Evolutionary conservation across 2,113 vertebrate species (phyloP).

Genomic region (Seriola aureovittata): DNA sequence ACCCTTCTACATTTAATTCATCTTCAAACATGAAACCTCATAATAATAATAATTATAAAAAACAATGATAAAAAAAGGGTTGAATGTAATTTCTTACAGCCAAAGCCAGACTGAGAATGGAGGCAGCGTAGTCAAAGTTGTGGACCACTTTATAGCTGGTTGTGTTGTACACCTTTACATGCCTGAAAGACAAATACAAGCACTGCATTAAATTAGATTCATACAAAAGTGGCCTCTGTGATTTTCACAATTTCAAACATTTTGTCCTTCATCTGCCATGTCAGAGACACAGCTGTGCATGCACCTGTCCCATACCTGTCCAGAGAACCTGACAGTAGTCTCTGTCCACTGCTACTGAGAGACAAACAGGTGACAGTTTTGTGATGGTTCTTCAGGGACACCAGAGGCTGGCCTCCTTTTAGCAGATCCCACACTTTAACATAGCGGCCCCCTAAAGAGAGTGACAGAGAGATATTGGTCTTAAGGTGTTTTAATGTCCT

Average conservation of each 20-base stretch:
- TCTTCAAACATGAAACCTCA: neutral
- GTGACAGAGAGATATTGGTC: neutral
- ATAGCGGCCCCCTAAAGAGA: slow-evolving; percentile 90
- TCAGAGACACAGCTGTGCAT: neutral
- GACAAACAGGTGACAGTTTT: slow-evolving; percentile 96
- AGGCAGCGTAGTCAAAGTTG: slow-evolving; percentile 93
- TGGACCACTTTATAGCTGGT: slow-evolving; percentile 96
- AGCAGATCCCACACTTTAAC: slow-evolving; percentile 97
- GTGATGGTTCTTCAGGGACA: slow-evolving; percentile 96
- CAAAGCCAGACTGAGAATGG: slow-evolving; percentile 94
- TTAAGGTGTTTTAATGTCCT: neutral
- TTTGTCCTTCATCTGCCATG: neutral
- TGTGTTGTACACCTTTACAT: slow-evolving; percentile 97
- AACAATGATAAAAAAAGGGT: neutral
- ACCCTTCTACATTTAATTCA: neutral
- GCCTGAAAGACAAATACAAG: slow-evolving; percentile 82
- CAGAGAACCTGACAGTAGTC: slow-evolving; percentile 93
- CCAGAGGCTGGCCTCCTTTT: slow-evolving; percentile 94
- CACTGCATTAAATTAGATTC: slow-evolving; percentile 10
- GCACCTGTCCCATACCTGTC: slow-evolving; percentile 87
- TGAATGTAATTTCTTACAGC: slow-evolving; percentile 87
- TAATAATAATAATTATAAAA: neutral
- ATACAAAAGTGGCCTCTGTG: too few species aligned
- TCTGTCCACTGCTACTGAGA: slow-evolving; percentile 92
- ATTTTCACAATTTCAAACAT: neutral